phyloP scores from a whole-genome alignment of 2,888 invertebrate genomes.

The Parnassius mnemosyne region DNA sequence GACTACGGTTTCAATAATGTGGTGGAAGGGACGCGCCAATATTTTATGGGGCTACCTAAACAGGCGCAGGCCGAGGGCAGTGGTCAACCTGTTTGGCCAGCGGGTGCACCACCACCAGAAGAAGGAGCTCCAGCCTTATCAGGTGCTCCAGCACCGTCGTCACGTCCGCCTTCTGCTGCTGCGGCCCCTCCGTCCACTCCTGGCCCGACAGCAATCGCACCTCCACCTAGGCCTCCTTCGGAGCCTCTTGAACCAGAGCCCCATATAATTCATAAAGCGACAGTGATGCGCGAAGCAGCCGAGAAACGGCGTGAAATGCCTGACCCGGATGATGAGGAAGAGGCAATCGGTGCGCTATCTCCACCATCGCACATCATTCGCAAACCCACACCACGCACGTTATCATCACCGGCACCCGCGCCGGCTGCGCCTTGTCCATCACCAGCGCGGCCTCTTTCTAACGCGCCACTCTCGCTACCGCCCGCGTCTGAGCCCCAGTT shows the following conservation, averaged over 20 bases:
- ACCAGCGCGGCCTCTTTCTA: conserved; percentile 49
- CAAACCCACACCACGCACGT: conserved; percentile 59
- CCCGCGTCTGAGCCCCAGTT: conserved; percentile 50
- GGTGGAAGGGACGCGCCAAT: conserved; percentile 91
- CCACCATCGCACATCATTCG: conserved; percentile 76
- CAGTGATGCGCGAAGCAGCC: conserved; percentile 77
- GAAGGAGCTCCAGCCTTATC: conserved; percentile 69
- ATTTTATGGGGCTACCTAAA: conserved; percentile 89
- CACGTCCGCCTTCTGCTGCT: conserved; percentile 75
- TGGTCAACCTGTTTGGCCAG: conserved; percentile 62
- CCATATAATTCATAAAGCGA: conserved; percentile 77
- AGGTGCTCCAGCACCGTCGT: conserved; percentile 66
- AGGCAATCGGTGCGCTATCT: conserved; percentile 60
- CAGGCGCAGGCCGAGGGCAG: conserved; percentile 65
- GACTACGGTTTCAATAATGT: conserved; percentile 89
- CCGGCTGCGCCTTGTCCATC: conserved; percentile 49
- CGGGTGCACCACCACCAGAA: conserved; percentile 55
- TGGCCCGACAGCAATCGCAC: conserved; percentile 55
- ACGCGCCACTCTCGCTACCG: conserved; percentile 46
- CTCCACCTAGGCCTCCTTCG: conserved; percentile 72
- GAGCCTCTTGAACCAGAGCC: conserved; percentile 77
- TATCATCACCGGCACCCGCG: conserved; percentile 66
- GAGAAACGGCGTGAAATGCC: conserved; percentile 71
- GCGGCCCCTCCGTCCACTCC: conserved; percentile 59
- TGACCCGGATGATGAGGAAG: conserved; percentile 71